Evolutionary conservation across 2,113 vertebrate genomes (phyloP), one percentile per base, ranked within the genome.

Genomic region (Pedionomus torquatus): DNA sequence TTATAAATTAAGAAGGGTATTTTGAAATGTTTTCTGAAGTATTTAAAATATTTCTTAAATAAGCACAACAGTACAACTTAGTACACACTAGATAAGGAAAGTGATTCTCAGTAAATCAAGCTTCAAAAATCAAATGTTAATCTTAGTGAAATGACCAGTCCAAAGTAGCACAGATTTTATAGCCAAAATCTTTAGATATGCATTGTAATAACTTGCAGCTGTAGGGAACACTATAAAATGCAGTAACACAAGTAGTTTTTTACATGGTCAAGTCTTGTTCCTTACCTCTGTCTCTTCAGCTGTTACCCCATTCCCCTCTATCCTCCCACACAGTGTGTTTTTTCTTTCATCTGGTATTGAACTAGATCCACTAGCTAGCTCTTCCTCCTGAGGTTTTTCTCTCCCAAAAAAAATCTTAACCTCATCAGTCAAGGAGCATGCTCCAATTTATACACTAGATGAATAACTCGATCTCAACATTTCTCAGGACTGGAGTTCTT

Each of bases 261-360:
- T 92, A 14, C 9, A 16, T 4, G 31, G 49, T 26, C 25, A 46
- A 80, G 43, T 5, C 55, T 58, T 8, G 11, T 43, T 87, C 87
- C 95, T 95, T 95, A 95, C 95, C 95, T 97, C 93, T 89, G 89
- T 19, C 71, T 89, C 80, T 84, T 95, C 96, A 95, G 95, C 91
- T 96, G 89, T 4, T 89, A 72, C 64, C 93, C 86, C 30, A 43
- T 43, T 91, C 77, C 93, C 75, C 72, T 84, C 80, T 90, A 79
- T 94, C 76, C 93, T 95, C 94, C 69, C 89, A 90, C 78, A 51
- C n/a, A 51, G 58, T 61, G 79, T 69, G n/a, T 44, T 75, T 79
- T 71, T 52, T 69, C 82, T 95, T 93, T 90, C 95, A 83, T 95
- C 89, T 88, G 41, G 25, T 89, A 90, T 70, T 93, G 95, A 28